Evolutionary conservation across 2,797 vertebrate genomes (phyloP).

Genomic region (Megalops cyprinoides): DNA sequence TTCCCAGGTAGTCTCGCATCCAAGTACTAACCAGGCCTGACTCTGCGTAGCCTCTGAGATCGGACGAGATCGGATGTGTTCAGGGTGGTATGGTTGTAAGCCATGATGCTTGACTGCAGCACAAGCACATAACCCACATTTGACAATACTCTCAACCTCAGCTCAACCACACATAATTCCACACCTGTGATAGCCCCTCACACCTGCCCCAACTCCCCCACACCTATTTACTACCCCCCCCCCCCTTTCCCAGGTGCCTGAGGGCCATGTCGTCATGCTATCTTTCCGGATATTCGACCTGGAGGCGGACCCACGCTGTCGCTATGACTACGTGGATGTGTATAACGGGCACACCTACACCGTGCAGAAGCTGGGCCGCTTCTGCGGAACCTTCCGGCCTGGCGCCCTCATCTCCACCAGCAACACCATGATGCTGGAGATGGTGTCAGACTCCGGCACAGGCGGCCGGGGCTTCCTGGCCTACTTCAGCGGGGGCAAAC

Average conservation of each 20-base stretch:
- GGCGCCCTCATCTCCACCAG: conserved; percentile 84
- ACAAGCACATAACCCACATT: background rate
- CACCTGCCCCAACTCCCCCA: background rate
- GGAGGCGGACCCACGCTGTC: conserved; percentile 85
- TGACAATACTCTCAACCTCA: background rate
- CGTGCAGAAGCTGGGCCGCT: conserved; percentile 82
- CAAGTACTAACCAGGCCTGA: too few species aligned
- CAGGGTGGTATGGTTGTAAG: background rate
- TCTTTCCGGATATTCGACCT: conserved; percentile 89
- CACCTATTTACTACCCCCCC: background rate
- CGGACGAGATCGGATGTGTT: too few species aligned
- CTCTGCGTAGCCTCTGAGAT: background rate
- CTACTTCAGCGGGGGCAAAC: conserved; percentile 81
- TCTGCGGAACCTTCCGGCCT: conserved; percentile 89
- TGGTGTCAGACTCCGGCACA: conserved; percentile 78
- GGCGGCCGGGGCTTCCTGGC: conserved; percentile 86
- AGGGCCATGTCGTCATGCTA: conserved; percentile 84
- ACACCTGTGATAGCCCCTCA: background rate
- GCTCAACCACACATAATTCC: background rate
- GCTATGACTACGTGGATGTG: conserved; percentile 85
- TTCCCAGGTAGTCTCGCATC: background rate
- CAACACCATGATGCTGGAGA: conserved; percentile 85
- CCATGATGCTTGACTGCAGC: background rate
- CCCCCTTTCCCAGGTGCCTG: conserved; percentile 76
- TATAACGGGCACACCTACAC: conserved; percentile 80